Evolutionary conservation across 2,797 vertebrate genomes (phyloP).

Genomic region (Lepilemur septentrionalis): DNA sequence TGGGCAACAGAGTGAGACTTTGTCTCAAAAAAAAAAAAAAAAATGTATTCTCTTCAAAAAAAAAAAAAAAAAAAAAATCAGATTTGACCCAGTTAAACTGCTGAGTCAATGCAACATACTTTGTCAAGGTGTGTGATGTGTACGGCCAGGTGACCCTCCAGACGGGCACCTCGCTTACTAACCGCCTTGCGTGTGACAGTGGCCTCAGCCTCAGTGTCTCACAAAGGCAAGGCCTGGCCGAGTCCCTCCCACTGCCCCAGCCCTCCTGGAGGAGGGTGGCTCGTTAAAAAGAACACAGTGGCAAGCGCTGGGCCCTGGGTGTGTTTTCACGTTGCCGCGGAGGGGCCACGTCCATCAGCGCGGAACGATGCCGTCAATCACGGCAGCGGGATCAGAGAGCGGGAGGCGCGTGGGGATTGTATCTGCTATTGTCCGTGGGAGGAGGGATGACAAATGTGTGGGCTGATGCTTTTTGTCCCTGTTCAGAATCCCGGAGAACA

Average conservation of each 20-base stretch:
- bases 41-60: background rate
- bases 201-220: fast-evolving
- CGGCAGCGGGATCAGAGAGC: background rate
- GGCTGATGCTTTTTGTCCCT: constrained; percentile 36
- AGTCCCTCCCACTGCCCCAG: background rate
- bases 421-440: constrained; percentile 54
- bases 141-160: background rate
- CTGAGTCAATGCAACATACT: background rate
- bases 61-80: background rate
- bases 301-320: background rate
- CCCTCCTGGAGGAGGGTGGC: background rate
- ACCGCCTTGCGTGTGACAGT: background rate
- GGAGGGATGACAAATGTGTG: constrained; percentile 38
- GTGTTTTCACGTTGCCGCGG: background rate
- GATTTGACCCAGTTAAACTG: background rate
- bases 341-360: constrained; percentile 45
- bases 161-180: background rate
- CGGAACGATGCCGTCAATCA: constrained; percentile 38
- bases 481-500: background rate
- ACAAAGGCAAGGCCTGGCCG: background rate
- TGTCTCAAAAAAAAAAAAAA: too few species aligned
- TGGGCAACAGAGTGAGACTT: too few species aligned
- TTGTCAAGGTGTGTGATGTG: background rate
- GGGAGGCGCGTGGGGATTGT: constrained; percentile 1
- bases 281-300: constrained; percentile 6